These are phyloP conservation scores for Hydra vulgaris DNA, from an alignment of 30 jellyfish, hydroid and myxozoan genomes.

Conservation along the genomic window DNA sequence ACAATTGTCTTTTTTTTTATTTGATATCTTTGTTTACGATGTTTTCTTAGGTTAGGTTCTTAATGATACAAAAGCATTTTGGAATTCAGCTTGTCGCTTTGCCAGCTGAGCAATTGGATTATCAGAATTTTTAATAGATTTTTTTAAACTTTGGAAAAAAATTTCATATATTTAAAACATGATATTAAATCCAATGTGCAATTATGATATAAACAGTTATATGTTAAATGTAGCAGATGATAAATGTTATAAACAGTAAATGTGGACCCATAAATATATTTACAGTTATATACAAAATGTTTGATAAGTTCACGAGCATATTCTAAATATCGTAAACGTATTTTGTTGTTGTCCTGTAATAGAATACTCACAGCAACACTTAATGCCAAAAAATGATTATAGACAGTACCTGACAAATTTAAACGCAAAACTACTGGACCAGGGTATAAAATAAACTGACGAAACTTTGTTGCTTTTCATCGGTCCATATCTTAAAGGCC, in stretches of 20 bases:
- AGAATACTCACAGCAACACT: constrained; percentile 20
- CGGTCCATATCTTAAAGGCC: constrained; percentile 21
- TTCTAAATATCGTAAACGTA: constrained; percentile 14
- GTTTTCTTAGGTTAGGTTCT: not conserved
- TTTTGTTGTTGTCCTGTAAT: constrained; percentile 7
- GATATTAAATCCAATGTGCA: constrained; percentile 18
- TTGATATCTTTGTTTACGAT: not conserved
- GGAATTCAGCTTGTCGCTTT: constrained; percentile 20
- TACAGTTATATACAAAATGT: constrained; percentile 23
- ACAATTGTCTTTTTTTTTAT: not conserved
- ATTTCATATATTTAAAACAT: constrained; percentile 29
- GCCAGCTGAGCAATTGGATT: constrained; percentile 31
- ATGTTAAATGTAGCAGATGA: not conserved
- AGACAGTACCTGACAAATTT: constrained; percentile 7
- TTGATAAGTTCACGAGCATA: constrained; percentile 25
- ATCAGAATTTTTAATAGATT: constrained; percentile 15
- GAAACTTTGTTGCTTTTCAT: constrained; percentile 57
- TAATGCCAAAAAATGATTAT: constrained; percentile 28
- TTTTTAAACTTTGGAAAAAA: constrained; percentile 4
- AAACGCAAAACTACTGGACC: constrained; percentile 33
- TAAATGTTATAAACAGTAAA: constrained; percentile 33
- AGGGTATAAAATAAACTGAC: constrained; percentile 49
- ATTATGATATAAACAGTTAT: constrained; percentile 8
- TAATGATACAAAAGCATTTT: not conserved
- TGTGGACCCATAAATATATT: constrained; percentile 25